Percentiles rank a stretch among this genome's conserved stretches.
Conservation (phyloP, 2,797 vertebrate species). For the Enoplosus armatus region DNA sequence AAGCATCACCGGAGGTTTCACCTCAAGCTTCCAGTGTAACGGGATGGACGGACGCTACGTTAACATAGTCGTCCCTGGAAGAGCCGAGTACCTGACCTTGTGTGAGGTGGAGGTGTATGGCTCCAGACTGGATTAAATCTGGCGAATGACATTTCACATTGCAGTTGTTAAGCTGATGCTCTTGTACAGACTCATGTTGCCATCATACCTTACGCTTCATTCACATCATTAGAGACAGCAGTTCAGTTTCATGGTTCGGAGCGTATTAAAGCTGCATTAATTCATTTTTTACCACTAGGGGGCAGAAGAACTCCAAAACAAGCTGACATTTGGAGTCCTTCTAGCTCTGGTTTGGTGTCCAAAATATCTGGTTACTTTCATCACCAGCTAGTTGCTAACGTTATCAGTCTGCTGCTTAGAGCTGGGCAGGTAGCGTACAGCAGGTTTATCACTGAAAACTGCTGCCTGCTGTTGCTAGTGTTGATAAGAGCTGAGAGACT, state of each 20-base stretch:
- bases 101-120: constrained; percentile 75
- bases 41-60: constrained; percentile 72
- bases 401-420: too few relatives aligned
- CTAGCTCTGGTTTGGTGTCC: background rate
- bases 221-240: background rate
- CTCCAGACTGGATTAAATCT: constrained; percentile 54
- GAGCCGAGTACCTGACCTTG: background rate
- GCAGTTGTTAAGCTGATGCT: background rate
- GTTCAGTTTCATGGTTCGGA: background rate
- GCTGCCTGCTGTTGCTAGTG: too few relatives aligned
- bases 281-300: background rate
- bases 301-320: background rate
- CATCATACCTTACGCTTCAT: background rate
- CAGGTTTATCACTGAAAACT: too few relatives aligned
- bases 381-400: background rate
- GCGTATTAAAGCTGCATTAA: background rate
- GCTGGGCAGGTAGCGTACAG: too few relatives aligned
- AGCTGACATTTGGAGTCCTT: background rate
- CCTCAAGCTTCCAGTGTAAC: constrained; percentile 44
- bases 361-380: background rate
- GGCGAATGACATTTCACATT: background rate
- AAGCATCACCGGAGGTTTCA: constrained; percentile 22
- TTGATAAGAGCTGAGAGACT: too few relatives aligned
- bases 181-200: background rate
- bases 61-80: constrained; percentile 60